Evolutionary conservation across 2,113 vertebrate genomes (phyloP).

Genomic region (Turnix velox): DNA sequence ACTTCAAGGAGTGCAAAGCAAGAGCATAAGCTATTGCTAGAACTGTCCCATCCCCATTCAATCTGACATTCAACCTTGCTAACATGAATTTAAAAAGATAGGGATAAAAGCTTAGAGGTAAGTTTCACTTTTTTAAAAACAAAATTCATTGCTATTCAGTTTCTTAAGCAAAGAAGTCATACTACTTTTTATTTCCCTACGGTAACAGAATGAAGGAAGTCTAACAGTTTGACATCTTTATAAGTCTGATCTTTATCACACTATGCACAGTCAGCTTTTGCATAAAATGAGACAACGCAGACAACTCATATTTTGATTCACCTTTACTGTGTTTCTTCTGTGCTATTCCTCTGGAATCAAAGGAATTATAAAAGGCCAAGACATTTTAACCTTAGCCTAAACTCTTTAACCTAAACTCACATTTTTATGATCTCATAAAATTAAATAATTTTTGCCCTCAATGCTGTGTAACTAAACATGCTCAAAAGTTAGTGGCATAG

Average conservation of each 20-base stretch:
- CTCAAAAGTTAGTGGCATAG: not conserved
- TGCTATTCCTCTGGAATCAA: not conserved
- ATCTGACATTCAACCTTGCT: rapidly evolving
- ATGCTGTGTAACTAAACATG: not conserved
- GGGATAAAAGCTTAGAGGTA: not conserved
- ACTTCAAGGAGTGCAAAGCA: not conserved
- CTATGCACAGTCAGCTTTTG: not conserved
- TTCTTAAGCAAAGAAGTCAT: not conserved
- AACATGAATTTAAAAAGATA: not conserved
- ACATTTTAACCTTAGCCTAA: not conserved
- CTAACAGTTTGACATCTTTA: not conserved
- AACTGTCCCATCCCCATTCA: not conserved
- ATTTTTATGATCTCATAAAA: not conserved
- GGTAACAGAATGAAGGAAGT: not conserved
- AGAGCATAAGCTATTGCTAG: not conserved
- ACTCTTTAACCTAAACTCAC: not conserved
- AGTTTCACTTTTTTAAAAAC: not conserved
- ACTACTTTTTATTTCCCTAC: not conserved
- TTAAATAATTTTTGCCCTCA: not conserved
- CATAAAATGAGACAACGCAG: not conserved
- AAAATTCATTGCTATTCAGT: not conserved
- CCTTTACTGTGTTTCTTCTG: not conserved
- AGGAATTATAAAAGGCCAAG: not conserved
- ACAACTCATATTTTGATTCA: not conserved
- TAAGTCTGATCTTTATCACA: not conserved